Evolutionary conservation across 1,140 invertebrate species (phyloP).

Genomic region (Drosophila hydei): DNA sequence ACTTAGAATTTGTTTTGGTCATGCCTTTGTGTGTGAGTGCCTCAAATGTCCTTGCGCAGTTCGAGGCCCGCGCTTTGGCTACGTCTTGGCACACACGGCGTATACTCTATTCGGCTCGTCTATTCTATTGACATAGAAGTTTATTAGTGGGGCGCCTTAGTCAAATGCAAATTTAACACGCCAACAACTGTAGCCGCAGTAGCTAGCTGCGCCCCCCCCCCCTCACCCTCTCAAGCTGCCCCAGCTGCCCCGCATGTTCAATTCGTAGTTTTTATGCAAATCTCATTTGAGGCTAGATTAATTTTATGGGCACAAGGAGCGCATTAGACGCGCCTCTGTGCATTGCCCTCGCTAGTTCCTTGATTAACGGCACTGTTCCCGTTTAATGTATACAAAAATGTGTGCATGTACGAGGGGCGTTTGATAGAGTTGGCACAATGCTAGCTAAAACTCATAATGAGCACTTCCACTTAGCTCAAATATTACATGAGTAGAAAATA

Average conservation of each 20-base stretch:
- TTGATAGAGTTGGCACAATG: background rate
- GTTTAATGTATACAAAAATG: conserved; percentile 27
- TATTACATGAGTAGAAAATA: no score
- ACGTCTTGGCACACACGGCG: conserved; percentile 7
- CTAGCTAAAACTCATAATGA: no score
- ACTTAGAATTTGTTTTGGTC: conserved; percentile 79
- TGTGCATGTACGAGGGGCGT: conserved; percentile 26
- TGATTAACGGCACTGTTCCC: conserved; percentile 26
- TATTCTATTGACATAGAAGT: conserved; percentile 78
- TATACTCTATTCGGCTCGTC: conserved; percentile 4
- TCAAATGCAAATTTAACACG: conserved; percentile 80
- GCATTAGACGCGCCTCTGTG: conserved; percentile 65
- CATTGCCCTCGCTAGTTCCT: conserved; percentile 37
- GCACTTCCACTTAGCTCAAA: no score
- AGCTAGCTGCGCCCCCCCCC: background rate
- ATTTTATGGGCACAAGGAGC: conserved; percentile 63
- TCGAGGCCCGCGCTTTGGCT: conserved; percentile 44
- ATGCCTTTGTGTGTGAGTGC: background rate
- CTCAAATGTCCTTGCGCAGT: conserved; percentile 79
- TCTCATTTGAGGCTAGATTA: conserved; percentile 77
- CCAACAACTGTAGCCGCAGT: conserved; percentile 46
- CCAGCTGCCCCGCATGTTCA: background rate
- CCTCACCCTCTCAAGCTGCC: background rate
- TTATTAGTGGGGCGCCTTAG: conserved; percentile 76
- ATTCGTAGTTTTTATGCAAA: conserved; percentile 58